phyloP scores from a whole-genome alignment of 2,113 vertebrate species.

The Dasyornis broadbenti region DNA sequence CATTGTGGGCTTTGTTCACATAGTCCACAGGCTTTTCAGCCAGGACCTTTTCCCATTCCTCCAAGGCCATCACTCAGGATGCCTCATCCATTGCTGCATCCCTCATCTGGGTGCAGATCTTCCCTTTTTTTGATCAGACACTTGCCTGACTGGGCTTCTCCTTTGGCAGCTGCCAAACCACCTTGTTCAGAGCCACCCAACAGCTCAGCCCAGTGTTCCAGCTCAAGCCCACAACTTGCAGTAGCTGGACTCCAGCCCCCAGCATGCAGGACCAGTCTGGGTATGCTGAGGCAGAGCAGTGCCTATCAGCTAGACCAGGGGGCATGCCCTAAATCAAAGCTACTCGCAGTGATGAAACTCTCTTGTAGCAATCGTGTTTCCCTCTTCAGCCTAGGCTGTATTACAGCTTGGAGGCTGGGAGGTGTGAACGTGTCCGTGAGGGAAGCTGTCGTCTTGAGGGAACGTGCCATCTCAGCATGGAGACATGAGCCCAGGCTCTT shows the following conservation, averaged over 20 bases:
- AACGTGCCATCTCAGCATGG: neutral
- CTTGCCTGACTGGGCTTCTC: neutral
- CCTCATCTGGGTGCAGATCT: neutral
- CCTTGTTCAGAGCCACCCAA: neutral
- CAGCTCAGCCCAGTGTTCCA: neutral
- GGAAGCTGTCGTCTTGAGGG: neutral
- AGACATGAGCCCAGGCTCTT: neutral
- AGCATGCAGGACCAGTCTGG: rapidly evolving
- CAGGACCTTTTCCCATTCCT: neutral
- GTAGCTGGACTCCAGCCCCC: neutral
- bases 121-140: neutral
- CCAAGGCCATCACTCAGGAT: neutral
- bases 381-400: neutral
- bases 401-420: neutral
- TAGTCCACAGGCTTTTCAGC: neutral
- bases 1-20: neutral
- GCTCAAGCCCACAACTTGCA: neutral
- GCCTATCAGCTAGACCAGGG: neutral
- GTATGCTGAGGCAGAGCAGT: neutral
- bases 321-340: neutral
- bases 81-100: neutral
- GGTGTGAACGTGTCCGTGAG: neutral
- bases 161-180: neutral
- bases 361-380: neutral
- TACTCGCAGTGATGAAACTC: neutral